These are phyloP conservation scores for Cuniculus paca DNA, from an alignment of 2,797 vertebrate species.

Conservation along the genomic window DNA sequence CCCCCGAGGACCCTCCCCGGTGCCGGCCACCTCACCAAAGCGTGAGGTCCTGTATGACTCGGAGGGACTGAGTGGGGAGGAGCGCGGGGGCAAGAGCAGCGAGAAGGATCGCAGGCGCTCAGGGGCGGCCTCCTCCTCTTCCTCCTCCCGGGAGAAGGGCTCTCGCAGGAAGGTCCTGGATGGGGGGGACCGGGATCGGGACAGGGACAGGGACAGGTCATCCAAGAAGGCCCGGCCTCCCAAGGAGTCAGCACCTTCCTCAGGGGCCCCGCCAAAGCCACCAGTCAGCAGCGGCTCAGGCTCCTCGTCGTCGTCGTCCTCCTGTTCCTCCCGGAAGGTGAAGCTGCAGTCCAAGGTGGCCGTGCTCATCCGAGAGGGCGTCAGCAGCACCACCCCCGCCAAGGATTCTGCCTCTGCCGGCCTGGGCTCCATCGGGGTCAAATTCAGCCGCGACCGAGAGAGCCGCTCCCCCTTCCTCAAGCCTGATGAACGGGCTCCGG, in stretches of 20 bases:
- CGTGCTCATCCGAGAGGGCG: conserved; percentile 95
- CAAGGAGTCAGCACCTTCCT: conserved; percentile 75
- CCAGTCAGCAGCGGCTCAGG: conserved; percentile 83
- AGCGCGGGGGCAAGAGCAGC: conserved; percentile 67
- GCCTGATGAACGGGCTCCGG: conserved; percentile 88
- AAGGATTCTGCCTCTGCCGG: conserved; percentile 88
- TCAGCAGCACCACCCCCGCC: conserved; percentile 93
- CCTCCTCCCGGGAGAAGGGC: conserved; percentile 82
- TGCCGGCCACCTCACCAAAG: conserved; percentile 84
- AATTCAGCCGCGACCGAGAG: conserved; percentile 96
- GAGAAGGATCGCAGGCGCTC: conserved; percentile 86
- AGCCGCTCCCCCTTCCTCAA: conserved; percentile 96
- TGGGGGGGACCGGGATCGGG: conserved; percentile 85
- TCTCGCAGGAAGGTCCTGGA: conserved; percentile 82
- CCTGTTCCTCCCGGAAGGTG: conserved; percentile 89
- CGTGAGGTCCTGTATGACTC: conserved; percentile 89
- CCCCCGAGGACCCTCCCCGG: conserved; percentile 78
- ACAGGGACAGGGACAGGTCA: conserved; percentile 84
- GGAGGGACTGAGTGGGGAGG: conserved; percentile 87
- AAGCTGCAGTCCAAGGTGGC: conserved; percentile 98
- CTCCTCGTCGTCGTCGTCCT: conserved; percentile 61
- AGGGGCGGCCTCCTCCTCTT: conserved; percentile 54
- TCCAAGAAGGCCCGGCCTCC: conserved; percentile 86
- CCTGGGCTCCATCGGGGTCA: conserved; percentile 94
- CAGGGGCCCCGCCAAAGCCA: conserved; percentile 82